Base-by-base conservation (phyloP, 1,140 invertebrate species). In the Rhyzopertha dominica region DNA sequence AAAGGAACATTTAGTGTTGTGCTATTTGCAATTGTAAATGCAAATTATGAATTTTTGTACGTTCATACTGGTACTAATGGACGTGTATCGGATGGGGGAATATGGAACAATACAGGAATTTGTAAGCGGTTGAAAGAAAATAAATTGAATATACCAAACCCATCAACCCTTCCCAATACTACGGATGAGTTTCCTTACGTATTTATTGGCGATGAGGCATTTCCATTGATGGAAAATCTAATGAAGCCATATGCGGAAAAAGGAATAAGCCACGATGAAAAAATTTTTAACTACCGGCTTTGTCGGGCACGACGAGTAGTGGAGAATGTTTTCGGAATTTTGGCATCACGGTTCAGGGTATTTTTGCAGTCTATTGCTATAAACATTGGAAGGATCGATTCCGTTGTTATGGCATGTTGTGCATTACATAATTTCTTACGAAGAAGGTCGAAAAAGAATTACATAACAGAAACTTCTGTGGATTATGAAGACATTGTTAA, bases 221-320 rank as follows among this genome's bases (percentile, higher is more conserved):
- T 77, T 61, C 53, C 68, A 24, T 29, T 75, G 25, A 46, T 43
- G 30, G 22, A 43, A 40, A 53, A 67, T 47, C 37, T 74, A 18
- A 62, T 74, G 65, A 71, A 70, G 54, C 71, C 72, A 40, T 74
- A 58, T 58, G 45, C 49, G 14, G 56, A 52, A 26, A 53, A 53
- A 23, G 49, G 58, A 28, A 41, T 61, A 25, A 42, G 34, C 34
- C 45, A 51, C 37, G 36, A 37, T 35, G 4, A 37, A 41, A 17
- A 31, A 41, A 18, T 41, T 20, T 41, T 41, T 32, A 45, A 40
- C 25, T 45, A 45, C 19, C 17, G 32, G 5, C 32, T 40, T 23
- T 23, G 3, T 23, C 2, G 43, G 8, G 20, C 43, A 5, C 32
- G 43, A 3, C 5, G 32, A 16, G 20, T 45, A 10, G 43, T 45